Percentiles rank a stretch among this genome's conserved stretches.
phyloP scores from a whole-genome alignment of 2,888 invertebrate genomes.

The Watsonalla binaria region DNA sequence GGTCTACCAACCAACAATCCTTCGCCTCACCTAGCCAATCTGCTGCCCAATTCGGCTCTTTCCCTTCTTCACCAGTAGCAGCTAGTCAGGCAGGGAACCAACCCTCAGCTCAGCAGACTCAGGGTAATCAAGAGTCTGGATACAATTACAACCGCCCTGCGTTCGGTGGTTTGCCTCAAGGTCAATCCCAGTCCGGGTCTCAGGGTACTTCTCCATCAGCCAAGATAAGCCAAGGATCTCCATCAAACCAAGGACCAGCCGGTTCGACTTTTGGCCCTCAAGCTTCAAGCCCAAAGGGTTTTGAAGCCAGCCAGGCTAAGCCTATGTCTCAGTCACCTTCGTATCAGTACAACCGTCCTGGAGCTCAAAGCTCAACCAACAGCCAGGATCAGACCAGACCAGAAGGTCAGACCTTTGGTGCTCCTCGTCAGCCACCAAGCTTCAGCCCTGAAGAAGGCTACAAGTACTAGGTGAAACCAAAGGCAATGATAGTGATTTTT shows the following conservation, averaged over 20 bases:
- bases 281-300: not conserved
- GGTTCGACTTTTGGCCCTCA: not conserved
- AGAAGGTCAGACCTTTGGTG: slow-evolving; percentile 40
- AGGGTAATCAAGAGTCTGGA: slow-evolving; percentile 15
- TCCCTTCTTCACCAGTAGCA: not conserved
- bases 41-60: slow-evolving; percentile 3
- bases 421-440: slow-evolving; percentile 66
- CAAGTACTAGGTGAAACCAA: slow-evolving; percentile 55
- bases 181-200: not conserved
- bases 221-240: slow-evolving; percentile 7
- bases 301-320: not conserved
- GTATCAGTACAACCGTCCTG: slow-evolving; percentile 39
- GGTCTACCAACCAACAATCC: not conserved
- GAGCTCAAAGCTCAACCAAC: slow-evolving; percentile 15
- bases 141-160: slow-evolving; percentile 33
- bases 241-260: slow-evolving; percentile 3
- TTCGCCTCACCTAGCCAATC: slow-evolving; percentile 2
- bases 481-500: slow-evolving; percentile 34
- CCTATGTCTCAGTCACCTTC: slow-evolving; percentile 25
- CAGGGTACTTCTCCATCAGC: slow-evolving; percentile 6
- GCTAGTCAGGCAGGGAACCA: not conserved
- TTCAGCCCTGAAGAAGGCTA: slow-evolving; percentile 67
- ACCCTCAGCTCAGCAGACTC: not conserved
- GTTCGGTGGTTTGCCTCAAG: slow-evolving; percentile 6
- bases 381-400: slow-evolving; percentile 17